Conservation (phyloP, 2,888 invertebrate genomes). For the Ferrisia virgata region DNA sequence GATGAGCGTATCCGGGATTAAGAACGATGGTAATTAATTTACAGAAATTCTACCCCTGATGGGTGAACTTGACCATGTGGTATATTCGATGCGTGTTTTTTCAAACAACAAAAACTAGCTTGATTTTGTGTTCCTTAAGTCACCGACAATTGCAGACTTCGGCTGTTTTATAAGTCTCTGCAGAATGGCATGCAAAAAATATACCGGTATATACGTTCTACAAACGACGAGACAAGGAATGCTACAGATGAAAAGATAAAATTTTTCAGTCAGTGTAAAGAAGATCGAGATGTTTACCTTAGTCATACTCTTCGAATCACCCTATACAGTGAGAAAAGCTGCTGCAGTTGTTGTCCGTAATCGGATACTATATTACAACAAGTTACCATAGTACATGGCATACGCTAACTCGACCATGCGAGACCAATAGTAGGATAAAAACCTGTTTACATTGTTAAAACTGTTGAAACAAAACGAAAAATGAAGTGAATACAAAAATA, state of each 20-base stretch:
- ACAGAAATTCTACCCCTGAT: not conserved
- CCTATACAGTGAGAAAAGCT: not conserved
- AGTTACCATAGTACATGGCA: not conserved
- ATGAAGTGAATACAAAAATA: not conserved
- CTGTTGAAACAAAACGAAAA: not conserved
- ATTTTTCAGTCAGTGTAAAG: not conserved
- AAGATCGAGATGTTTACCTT: not conserved
- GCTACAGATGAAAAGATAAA: not conserved
- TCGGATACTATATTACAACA: constrained; percentile 2
- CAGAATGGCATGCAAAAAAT: too few relatives aligned
- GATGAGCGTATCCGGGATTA: not conserved
- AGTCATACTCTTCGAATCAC: not conserved
- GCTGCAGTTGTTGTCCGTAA: constrained; percentile 11
- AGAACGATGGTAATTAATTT: not conserved
- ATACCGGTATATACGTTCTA: too few relatives aligned
- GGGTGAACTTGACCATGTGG: not conserved
- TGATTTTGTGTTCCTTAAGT: too few relatives aligned
- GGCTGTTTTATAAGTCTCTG: too few relatives aligned
- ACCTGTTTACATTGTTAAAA: not conserved
- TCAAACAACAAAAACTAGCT: too few relatives aligned
- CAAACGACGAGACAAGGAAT: not conserved
- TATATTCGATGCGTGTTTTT: too few relatives aligned
- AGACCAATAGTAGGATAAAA: not conserved
- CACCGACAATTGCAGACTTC: too few relatives aligned
- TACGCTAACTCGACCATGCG: not conserved